phyloP scores from a whole-genome alignment of 1,140 invertebrate genomes.

The Drosophila subobscura region DNA sequence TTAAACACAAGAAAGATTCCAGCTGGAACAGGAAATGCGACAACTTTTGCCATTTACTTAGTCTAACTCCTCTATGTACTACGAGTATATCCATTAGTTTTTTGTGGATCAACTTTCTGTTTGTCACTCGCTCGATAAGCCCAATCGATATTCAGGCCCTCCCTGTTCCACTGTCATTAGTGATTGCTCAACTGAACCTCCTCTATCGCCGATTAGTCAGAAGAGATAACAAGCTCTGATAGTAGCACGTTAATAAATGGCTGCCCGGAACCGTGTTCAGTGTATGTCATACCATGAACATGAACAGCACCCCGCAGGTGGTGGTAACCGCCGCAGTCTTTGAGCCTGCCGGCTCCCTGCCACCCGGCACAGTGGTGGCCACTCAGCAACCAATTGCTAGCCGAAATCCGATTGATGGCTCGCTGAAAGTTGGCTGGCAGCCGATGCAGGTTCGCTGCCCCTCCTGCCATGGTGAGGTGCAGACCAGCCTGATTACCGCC shows the following conservation, averaged over 20 bases:
- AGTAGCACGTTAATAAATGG: conserved; percentile 14
- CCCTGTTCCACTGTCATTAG: conserved; percentile 1
- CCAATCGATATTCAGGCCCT: too few species aligned
- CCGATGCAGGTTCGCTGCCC: conserved; percentile 84
- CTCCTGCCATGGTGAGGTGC: conserved; percentile 84
- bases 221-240: conserved; percentile 31
- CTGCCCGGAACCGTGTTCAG: conserved; percentile 20
- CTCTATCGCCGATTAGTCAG: conserved; percentile 30
- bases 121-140: too few species aligned
- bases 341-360: neutral
- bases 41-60: conserved; percentile 7
- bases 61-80: neutral
- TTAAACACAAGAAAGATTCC: conserved; percentile 18
- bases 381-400: conserved; percentile 75
- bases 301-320: conserved; percentile 22
- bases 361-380: conserved; percentile 66
- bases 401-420: conserved; percentile 13
- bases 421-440: conserved; percentile 80
- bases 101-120: too few species aligned
- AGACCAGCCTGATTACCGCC: conserved; percentile 84
- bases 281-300: conserved; percentile 29
- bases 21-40: conserved; percentile 20
- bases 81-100: neutral
- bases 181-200: neutral
- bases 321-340: neutral